Base-by-base conservation (phyloP, 2,888 invertebrate genomes). In the Cremastobaeus sp. region DNA sequence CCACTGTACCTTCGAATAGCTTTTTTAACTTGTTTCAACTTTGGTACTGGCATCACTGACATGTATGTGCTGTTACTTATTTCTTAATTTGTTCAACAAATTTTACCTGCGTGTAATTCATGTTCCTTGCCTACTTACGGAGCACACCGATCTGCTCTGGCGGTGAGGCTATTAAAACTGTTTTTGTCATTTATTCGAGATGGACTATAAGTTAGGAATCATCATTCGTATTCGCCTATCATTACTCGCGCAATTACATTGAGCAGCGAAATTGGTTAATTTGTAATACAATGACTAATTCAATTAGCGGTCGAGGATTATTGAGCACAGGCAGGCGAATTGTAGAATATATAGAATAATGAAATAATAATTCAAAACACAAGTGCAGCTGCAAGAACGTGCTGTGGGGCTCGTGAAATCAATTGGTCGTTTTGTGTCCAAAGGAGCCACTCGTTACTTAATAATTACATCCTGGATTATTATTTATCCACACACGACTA, bases 371-470 rank as follows among this genome's bases (percentile, higher is more conserved):
- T 80, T 78, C 76, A 77, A 68, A 32, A 55, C 45, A 64, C 74
- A 72, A 52, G 65, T 74, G 80, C 77, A 78, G 79, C 48, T 62
- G 54, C 62, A 37, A 76, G 82, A 79, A 79, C 82, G 80, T 80
- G 83, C 78, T 47, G 50, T 55, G 43, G 50, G 65, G 79, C 71
- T 80, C 76, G 83, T 82, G 77, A 74, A 66, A 54, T 66, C 64
- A 55, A 54, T 25, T 62, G 57, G 52, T 59, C 30, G 66, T n/a
- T n/a, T n/a, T n/a, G 62, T 50, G 71, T 68, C 76, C 71, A 57
- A 62, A 76, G 55, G 60, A 70, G 76, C 80, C 81, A 82, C 81
- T 79, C 78, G 81, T 80, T 79, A 65, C 68, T 74, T 78, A 79
- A 79, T 83, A 81, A 81, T 80, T 78, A 60, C 74, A 57, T 64